Evolutionary conservation across 2,113 vertebrate species (phyloP).

Genomic region (Hemichromis elongatus): DNA sequence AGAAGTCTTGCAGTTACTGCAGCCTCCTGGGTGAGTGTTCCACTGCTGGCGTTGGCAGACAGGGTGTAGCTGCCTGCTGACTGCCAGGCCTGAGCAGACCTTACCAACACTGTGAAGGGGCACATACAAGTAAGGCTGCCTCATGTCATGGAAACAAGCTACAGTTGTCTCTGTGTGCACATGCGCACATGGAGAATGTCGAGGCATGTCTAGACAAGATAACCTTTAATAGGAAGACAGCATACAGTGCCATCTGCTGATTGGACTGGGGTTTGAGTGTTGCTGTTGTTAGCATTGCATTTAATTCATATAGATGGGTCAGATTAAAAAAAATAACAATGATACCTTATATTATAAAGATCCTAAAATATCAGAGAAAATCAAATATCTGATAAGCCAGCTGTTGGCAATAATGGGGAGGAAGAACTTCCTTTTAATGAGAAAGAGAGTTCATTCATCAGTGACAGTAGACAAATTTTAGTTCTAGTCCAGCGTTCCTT

Average conservation of each 20-base stretch:
- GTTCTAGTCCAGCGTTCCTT: background rate
- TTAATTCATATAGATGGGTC: background rate
- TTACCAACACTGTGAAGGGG: background rate
- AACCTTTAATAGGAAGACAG: background rate
- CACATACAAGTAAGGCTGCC: constrained; percentile 9
- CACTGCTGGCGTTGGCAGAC: constrained; percentile 33
- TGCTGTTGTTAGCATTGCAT: background rate
- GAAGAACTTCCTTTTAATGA: background rate
- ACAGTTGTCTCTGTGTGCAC: background rate
- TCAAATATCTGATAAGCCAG: background rate
- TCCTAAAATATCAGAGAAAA: background rate
- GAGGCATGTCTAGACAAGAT: background rate
- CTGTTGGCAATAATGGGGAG: background rate
- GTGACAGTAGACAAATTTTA: background rate
- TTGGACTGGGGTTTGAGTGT: background rate
- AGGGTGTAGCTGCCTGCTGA: constrained; percentile 36
- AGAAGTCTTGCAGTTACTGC: background rate
- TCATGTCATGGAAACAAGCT: constrained; percentile 54
- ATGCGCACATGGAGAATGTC: background rate
- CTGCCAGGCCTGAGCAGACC: constrained; percentile 22
- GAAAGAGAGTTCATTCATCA: background rate
- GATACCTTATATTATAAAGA: background rate
- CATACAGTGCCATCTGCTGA: constrained; percentile 55
- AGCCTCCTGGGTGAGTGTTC: background rate
- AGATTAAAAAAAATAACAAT: background rate